Evolutionary conservation across 1,140 invertebrate genomes (phyloP), one percentile per base, ranked within the genome.

Genomic region (Archegozetes longisetosus): DNA sequence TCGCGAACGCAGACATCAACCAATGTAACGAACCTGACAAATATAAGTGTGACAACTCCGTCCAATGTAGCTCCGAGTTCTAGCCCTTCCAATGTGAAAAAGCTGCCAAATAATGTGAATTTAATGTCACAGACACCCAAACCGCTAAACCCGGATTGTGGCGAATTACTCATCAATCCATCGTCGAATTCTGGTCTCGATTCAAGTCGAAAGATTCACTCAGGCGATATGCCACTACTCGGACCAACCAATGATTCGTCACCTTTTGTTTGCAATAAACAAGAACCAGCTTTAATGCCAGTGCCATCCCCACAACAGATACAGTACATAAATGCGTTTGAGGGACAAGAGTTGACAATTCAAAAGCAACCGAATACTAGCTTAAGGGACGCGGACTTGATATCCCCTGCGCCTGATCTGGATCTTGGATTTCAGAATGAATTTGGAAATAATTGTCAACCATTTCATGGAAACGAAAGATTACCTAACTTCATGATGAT

Each of bases 261-360:
- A 51, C 22, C 53, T n/a, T 58, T 58, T 40, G n/a, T 14, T 27
- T 17, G 40, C 32, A 40, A 40, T 24, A 58, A 58, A 46, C 29
- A 40, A 73, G 87, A 90, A 73, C 84, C 86, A 26, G 91, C 90
- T 74, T 75, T 95, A 62, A 93, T 94, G 86, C 89, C 89, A 49
- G 89, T 93, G 64, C 91, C 90, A 61, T 93, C 90, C 58, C 89
- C 91, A 27, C 89, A 93, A 74, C 88, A 92, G 78, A 92, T 94
- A 70, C 88, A 89, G 66, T 94, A 93, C 77, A 79, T 93, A 61
- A 92, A 89, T 77, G 84, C 88, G 61, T 93, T 94, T 74, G 89
- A 94, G 77, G 89, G 89, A 51, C 90, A 95, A 78, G 91, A 95
- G 76, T 74, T 94, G 63, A 93, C 89, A 56, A 95, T 94, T 74